Evolutionary conservation across 2,797 vertebrate species (phyloP).

Genomic region (Crenuchus spilurus): DNA sequence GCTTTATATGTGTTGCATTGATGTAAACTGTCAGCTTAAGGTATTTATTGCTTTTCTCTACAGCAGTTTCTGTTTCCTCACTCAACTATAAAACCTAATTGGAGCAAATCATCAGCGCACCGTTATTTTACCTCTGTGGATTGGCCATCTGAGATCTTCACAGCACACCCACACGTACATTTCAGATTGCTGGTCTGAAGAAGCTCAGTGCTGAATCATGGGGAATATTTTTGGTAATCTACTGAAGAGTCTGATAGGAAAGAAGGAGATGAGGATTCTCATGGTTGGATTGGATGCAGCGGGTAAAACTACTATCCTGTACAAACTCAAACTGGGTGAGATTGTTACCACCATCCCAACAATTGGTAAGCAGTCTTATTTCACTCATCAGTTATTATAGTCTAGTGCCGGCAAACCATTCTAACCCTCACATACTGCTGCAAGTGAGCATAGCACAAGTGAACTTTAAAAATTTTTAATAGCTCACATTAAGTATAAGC

Average conservation of each 20-base stretch:
- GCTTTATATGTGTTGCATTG: background rate
- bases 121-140: constrained; percentile 52
- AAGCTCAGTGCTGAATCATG: constrained; percentile 78
- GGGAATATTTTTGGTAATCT: constrained; percentile 95
- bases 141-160: constrained; percentile 22
- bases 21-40: constrained; percentile 12
- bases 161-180: constrained; percentile 26
- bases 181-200: constrained; percentile 50
- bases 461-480: background rate
- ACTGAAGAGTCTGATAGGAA: constrained; percentile 93
- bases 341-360: constrained; percentile 98
- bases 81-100: background rate
- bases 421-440: background rate
- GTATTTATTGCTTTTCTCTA: constrained; percentile 51
- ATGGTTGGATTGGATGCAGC: constrained; percentile 97
- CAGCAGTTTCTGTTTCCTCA: constrained; percentile 39
- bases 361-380: constrained; percentile 82
- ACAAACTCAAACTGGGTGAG: constrained; percentile 96
- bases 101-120: constrained; percentile 3
- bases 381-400: background rate
- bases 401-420: background rate
- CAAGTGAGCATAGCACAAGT: background rate
- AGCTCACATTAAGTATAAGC: background rate
- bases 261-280: constrained; percentile 98
- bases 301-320: constrained; percentile 96